These are phyloP conservation scores for Brenthis hecate DNA, from an alignment of 2,888 invertebrate genomes.

Conservation along the genomic window DNA sequence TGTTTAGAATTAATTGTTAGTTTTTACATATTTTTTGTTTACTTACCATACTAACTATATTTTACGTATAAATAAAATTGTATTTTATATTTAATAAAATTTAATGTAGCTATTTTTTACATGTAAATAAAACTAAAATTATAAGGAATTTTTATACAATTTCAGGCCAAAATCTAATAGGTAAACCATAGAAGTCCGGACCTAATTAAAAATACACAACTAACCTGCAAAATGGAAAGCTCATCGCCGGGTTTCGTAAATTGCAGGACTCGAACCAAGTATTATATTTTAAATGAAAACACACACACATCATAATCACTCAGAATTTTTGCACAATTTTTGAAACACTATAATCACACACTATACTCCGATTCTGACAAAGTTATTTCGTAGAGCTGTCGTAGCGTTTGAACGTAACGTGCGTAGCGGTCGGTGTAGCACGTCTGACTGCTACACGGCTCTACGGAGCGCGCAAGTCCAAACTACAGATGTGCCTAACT, in stretches of 20 bases:
- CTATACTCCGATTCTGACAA: constrained; percentile 40
- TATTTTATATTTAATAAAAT: too few relatives aligned
- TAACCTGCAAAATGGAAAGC: constrained; percentile 73
- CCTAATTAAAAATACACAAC: constrained; percentile 71
- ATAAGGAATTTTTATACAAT: background rate
- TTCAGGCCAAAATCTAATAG: constrained; percentile 15
- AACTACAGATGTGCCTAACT: constrained; percentile 51
- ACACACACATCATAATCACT: constrained; percentile 50
- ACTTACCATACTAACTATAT: too few relatives aligned
- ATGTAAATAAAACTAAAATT: too few relatives aligned
- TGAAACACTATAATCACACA: constrained; percentile 36
- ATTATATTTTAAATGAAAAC: constrained; percentile 48
- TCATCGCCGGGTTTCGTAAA: constrained; percentile 68
- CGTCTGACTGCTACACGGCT: constrained; percentile 61
- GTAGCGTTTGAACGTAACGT: constrained; percentile 53
- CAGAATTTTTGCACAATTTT: constrained; percentile 43
- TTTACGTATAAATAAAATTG: too few relatives aligned
- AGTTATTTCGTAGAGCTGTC: constrained; percentile 52
- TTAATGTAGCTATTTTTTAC: too few relatives aligned
- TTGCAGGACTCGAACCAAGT: constrained; percentile 54
- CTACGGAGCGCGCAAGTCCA: constrained; percentile 65
- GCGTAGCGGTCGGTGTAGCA: constrained; percentile 60
- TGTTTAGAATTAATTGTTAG: too few relatives aligned
- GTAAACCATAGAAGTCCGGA: constrained; percentile 44
- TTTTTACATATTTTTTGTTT: too few relatives aligned